A percentile compares a stretch with the other conserved stretches of the same genome.
phyloP scores from a whole-genome alignment of 1,140 invertebrate genomes.

The Chrysoperla carnea region DNA sequence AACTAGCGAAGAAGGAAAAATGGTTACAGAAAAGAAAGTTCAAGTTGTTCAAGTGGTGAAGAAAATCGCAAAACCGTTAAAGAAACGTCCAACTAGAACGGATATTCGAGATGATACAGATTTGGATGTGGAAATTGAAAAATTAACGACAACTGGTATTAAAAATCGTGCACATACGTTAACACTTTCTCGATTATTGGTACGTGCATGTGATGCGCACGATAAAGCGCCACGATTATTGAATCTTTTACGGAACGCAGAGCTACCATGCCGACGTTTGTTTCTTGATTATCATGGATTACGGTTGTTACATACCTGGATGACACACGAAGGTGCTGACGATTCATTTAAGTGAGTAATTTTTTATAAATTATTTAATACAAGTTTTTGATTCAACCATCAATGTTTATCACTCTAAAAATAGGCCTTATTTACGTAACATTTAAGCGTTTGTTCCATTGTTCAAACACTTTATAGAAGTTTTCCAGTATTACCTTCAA shows the following conservation, averaged over 20 bases:
- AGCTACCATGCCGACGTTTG: constrained; percentile 63
- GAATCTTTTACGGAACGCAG: constrained; percentile 48
- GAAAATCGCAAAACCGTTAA: constrained; percentile 3
- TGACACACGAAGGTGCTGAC: constrained; percentile 43
- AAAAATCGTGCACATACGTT: constrained; percentile 80
- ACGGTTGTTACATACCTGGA: constrained; percentile 79
- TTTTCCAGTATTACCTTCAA: too few relatives aligned
- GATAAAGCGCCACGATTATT: constrained; percentile 48
- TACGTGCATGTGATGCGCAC: constrained; percentile 64
- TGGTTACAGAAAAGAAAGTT: constrained; percentile 24
- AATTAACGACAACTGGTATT: constrained; percentile 50
- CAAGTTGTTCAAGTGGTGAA: constrained; percentile 11
- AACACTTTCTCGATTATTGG: constrained; percentile 75
- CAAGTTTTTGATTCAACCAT: too few relatives aligned
- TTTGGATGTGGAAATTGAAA: constrained; percentile 64
- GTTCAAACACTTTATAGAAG: too few relatives aligned
- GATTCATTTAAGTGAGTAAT: constrained; percentile 31
- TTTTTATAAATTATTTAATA: not conserved
- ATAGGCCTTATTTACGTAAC: too few relatives aligned
- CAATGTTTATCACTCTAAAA: too few relatives aligned
- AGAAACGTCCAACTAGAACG: constrained; percentile 3
- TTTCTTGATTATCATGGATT: constrained; percentile 93
- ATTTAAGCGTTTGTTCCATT: too few relatives aligned
- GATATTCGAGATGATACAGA: constrained; percentile 23
- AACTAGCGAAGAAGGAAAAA: constrained; percentile 13